These are phyloP conservation scores for Graptemys geographica DNA, from an alignment of 2,797 vertebrate species.

Conservation along the genomic window DNA sequence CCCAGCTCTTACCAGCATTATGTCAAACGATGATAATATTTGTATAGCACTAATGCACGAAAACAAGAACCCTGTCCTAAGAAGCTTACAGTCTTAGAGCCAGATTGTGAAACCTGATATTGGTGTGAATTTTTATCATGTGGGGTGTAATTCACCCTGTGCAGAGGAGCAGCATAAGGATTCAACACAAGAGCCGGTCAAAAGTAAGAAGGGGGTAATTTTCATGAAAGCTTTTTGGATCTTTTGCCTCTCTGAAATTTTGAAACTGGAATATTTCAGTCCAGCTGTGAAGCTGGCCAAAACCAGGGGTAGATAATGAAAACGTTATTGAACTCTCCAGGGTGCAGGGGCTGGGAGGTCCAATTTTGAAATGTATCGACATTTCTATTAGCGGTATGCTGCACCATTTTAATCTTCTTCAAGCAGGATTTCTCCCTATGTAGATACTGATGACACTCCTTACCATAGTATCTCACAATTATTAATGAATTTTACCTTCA, in stretches of 20 bases:
- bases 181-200: neutral
- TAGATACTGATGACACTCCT: neutral
- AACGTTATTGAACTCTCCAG: neutral
- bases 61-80: neutral
- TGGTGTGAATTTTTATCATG: neutral
- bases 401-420: neutral
- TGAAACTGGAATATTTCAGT: neutral
- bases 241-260: neutral
- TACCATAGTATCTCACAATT: neutral
- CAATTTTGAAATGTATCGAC: neutral
- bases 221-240: neutral
- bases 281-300: neutral
- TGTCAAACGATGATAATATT: neutral
- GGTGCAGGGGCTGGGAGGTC: neutral
- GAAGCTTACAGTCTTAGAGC: neutral
- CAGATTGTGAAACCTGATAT: neutral
- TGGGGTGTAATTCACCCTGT: neutral
- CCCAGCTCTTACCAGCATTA: neutral
- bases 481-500: neutral
- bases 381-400: neutral
- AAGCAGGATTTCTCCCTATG: neutral
- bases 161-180: neutral
- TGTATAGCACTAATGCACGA: neutral
- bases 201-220: neutral
- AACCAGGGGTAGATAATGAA: neutral